A percentile compares a stretch with the other conserved stretches of the same genome.
Conservation (phyloP, 2,113 vertebrate species). For the Columbina picui region DNA sequence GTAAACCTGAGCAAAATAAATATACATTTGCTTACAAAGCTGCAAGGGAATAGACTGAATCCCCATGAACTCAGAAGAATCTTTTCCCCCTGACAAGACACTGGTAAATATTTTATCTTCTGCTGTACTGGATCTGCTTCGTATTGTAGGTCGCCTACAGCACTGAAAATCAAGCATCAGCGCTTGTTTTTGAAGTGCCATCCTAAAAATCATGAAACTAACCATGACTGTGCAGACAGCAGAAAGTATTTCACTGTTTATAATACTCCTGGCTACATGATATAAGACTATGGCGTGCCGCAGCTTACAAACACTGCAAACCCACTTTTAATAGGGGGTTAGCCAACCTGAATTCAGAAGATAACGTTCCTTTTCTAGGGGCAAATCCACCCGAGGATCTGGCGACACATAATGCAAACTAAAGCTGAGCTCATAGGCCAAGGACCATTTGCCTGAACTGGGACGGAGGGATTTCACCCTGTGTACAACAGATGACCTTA, state of each 20-base stretch:
- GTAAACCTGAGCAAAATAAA: neutral
- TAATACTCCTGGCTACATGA: neutral
- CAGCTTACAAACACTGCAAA: neutral
- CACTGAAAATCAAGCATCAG: neutral
- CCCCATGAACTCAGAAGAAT: neutral
- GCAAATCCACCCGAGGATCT: neutral
- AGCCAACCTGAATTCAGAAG: neutral
- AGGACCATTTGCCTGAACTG: neutral
- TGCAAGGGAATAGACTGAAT: neutral
- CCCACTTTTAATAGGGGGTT: neutral
- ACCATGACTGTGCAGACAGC: neutral
- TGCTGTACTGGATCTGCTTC: neutral
- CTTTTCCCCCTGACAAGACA: neutral
- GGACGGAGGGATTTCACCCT: neutral
- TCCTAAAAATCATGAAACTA: neutral
- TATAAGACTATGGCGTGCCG: neutral
- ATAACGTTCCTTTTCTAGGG: neutral
- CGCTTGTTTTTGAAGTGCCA: neutral
- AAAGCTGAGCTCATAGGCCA: neutral
- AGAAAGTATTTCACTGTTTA: neutral
- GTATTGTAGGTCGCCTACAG: neutral
- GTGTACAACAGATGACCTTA: neutral
- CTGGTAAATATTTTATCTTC: neutral
- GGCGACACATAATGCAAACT: neutral
- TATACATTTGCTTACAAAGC: neutral